Base-by-base conservation (phyloP, 2,113 vertebrate species). In the Crotalus tigris region DNA sequence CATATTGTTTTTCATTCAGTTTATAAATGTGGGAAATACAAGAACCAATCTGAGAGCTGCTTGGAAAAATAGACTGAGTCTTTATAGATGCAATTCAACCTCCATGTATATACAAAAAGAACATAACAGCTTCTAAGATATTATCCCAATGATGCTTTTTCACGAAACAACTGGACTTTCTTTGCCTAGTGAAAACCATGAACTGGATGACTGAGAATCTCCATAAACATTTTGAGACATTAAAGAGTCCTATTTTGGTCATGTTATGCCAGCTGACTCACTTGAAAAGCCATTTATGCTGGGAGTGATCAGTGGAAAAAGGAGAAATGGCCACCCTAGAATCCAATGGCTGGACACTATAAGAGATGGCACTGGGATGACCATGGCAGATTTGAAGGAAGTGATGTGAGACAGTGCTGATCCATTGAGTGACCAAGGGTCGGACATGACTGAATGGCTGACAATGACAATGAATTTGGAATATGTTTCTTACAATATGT, bases 21-120 rank as follows among this genome's bases (percentile, higher is more conserved):
- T 92, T 92, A 81, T 44, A 58, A 26, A 58, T 92, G 19, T 29
- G 39, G 53, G 17, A 58, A 92, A 85, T 92, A 21, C 61, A 92
- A 81, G 29, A 92, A 55, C 13, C 51, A 92, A 89, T 90, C n/a
- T 90, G 44, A 85, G 26, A 89, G 19, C 26, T 44, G 85, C 69
- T 92, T 89, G 58, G 69, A 57, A 87, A 89, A 93, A 87, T 54
- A 86, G 0, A 4, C 92, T 86, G 89, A 85, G 81, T 8, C 3
- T 69, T 91, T 93, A 3, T 3, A 85, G 64, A 55, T 92, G 85
- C 93, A n/a, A 55, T 90, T 17, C 81, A 0, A 29, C 2, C 57
- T 64, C 3, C 46, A 51, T 2, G 24, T 51, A 1, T 92, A 10
- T 10, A 55, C 0, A 61, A n/a, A 3, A 90, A 88, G 44, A 33